Evolutionary conservation across 2,797 vertebrate species (phyloP).

Genomic region (Catamblyrhynchus diadema): DNA sequence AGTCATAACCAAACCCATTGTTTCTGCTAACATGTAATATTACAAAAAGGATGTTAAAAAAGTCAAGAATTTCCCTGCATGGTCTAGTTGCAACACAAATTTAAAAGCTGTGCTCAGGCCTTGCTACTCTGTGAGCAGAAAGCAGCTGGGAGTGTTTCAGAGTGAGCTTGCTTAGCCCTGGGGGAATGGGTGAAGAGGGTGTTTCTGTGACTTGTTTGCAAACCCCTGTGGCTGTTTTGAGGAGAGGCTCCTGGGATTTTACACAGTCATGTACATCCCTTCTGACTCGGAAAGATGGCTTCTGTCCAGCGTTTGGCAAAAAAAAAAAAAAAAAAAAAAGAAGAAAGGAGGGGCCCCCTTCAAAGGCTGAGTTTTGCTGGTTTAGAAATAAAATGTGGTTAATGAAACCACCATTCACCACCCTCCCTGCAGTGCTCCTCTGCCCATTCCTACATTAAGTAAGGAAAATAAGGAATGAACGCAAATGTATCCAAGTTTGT

Average conservation of each 20-base stretch:
- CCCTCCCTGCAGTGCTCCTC: not conserved
- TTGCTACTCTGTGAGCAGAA: not conserved
- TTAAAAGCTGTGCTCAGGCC: not conserved
- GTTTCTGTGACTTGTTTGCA: slow-evolving; percentile 38
- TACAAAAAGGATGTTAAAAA: not conserved
- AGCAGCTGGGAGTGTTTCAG: not conserved
- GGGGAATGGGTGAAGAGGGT: slow-evolving; percentile 8
- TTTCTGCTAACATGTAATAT: not conserved
- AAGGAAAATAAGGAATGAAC: not conserved
- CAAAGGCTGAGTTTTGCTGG: not conserved
- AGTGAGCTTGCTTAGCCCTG: not conserved
- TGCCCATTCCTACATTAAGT: not conserved
- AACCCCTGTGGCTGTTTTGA: slow-evolving; percentile 31
- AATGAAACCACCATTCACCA: not conserved
- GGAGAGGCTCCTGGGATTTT: slow-evolving; percentile 18
- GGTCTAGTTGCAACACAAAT: not conserved
- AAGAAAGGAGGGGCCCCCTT: not conserved
- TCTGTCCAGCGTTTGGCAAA: not conserved
- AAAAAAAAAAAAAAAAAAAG: not conserved
- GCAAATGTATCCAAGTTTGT: not conserved
- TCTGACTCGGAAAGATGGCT: slow-evolving; percentile 26
- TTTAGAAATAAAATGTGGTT: not conserved
- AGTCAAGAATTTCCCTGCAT: not conserved
- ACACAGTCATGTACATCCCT: not conserved
- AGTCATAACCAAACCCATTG: not conserved